Evolutionary conservation across 2,113 vertebrate genomes (phyloP).

Genomic region (Anarrhichthys ocellatus): DNA sequence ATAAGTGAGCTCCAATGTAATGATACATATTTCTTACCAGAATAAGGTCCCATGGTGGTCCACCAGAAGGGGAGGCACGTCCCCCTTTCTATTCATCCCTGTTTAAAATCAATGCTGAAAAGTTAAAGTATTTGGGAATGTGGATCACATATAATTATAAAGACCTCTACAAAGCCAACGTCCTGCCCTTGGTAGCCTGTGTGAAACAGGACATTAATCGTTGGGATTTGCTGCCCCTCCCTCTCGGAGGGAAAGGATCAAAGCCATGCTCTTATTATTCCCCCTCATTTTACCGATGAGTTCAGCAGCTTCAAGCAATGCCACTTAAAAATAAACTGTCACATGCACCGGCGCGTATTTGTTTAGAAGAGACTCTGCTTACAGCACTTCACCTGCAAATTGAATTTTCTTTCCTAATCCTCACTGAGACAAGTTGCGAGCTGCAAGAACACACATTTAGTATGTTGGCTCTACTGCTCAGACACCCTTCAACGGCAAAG

Average conservation of each 20-base stretch:
- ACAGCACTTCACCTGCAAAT: constrained; percentile 35
- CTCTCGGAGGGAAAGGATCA: no score
- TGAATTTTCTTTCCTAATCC: constrained; percentile 21
- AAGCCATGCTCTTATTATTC: constrained; percentile 44
- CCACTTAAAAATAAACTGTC: constrained; percentile 70
- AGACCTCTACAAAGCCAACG: no score
- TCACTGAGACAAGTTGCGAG: neutral
- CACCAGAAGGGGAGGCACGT: no score
- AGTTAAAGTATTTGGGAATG: no score
- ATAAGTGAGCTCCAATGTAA: no score
- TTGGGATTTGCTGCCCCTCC: neutral
- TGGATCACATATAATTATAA: neutral
- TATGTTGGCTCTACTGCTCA: neutral
- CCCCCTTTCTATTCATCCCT: neutral
- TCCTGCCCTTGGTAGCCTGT: neutral
- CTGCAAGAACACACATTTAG: neutral
- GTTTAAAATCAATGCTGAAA: neutral
- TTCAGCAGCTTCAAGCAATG: constrained; percentile 40
- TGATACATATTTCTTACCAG: no score
- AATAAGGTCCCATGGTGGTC: no score
- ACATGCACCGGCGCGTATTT: constrained; percentile 56
- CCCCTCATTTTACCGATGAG: constrained; percentile 61
- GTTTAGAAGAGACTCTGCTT: constrained; percentile 37
- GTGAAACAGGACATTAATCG: neutral
- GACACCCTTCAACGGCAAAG: neutral